Percentiles rank a stretch among this genome's conserved stretches.
phyloP scores from a whole-genome alignment of 2,797 vertebrate species.

The Mormyrops attenuatus region DNA sequence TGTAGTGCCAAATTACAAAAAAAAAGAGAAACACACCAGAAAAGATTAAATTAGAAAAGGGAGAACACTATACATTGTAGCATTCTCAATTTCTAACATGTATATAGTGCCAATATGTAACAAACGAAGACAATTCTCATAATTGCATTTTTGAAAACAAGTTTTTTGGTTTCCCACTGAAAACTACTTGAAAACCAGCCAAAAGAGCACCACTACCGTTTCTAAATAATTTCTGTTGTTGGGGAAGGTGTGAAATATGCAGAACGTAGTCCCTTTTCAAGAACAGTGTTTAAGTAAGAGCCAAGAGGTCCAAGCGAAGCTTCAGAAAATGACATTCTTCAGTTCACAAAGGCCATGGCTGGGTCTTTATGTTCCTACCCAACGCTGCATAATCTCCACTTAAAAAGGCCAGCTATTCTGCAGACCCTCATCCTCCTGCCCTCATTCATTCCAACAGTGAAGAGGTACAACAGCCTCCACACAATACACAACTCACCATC shows the following conservation, averaged over 20 bases:
- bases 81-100: not conserved
- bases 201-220: not conserved
- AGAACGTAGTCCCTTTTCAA: not conserved
- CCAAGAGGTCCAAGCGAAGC: not conserved
- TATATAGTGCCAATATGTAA: not conserved
- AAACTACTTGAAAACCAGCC: not conserved
- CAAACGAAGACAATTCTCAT: not conserved
- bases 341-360: not conserved
- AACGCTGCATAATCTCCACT: not conserved
- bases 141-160: not conserved
- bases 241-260: not conserved
- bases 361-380: not conserved
- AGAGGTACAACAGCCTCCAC: not conserved
- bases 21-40: not conserved
- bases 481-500: conserved; percentile 27
- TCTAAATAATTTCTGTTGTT: not conserved
- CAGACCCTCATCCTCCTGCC: conserved; percentile 10
- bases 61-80: not conserved
- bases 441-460: conserved; percentile 5
- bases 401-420: conserved; percentile 5
- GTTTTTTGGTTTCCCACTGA: not conserved
- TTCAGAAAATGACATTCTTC: not conserved
- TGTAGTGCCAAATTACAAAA: not conserved
- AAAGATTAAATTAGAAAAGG: not conserved
- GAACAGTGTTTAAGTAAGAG: not conserved